A percentile compares a stretch with the other conserved stretches of the same genome.
Conservation (phyloP, 2,113 vertebrate species). For the Mastomys coucha region DNA sequence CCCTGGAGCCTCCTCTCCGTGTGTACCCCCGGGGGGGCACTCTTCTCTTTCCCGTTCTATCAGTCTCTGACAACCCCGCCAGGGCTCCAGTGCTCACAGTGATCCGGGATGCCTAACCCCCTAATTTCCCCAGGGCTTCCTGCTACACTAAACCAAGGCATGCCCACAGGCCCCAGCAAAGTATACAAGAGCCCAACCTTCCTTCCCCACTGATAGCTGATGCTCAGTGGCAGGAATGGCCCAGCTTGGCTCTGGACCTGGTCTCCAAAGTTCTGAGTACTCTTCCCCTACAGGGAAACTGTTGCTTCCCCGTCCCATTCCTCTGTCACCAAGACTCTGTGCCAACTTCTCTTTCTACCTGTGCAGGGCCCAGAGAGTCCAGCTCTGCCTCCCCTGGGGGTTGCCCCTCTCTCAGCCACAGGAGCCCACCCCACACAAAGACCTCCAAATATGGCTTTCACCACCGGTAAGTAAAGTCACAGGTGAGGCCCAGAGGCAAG, state of each 20-base stretch:
- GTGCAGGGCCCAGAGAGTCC: slow-evolving; percentile 91
- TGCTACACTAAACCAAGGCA: background rate
- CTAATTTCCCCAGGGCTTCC: rapidly evolving
- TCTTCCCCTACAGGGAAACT: background rate
- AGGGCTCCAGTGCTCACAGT: background rate
- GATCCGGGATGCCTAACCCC: background rate
- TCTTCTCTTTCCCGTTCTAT: background rate
- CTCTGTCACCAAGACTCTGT: rapidly evolving
- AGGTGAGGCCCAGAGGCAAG: background rate
- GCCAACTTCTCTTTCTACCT: slow-evolving; percentile 50
- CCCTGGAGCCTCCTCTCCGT: slow-evolving; percentile 93
- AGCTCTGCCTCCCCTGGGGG: slow-evolving; percentile 86
- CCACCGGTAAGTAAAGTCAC: slow-evolving; percentile 91
- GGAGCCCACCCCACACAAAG: slow-evolving; percentile 92
- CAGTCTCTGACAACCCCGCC: background rate
- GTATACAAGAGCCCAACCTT: background rate
- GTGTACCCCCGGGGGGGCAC: slow-evolving; percentile 70
- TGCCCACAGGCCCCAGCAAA: background rate
- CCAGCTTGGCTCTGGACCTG: background rate
- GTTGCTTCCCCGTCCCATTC: background rate
- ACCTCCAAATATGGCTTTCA: slow-evolving; percentile 97
- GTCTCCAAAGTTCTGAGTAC: background rate
- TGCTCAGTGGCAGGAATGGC: background rate
- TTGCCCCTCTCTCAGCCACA: slow-evolving; percentile 92
- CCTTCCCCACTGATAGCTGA: background rate